Evolutionary conservation across 2,113 vertebrate genomes (phyloP).

Genomic region (Pogonocichla stellata): DNA sequence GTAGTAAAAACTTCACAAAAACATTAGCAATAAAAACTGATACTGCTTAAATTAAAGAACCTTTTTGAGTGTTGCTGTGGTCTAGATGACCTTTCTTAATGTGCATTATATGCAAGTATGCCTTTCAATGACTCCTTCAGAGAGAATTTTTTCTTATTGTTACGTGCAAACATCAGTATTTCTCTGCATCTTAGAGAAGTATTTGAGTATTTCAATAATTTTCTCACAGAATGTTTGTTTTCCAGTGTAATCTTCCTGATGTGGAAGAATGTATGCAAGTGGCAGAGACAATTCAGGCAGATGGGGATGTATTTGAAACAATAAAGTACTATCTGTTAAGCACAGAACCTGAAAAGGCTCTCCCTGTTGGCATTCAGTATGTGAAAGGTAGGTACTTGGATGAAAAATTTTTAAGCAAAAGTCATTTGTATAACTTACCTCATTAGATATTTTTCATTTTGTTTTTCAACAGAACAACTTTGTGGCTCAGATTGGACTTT

Average conservation of each 20-base stretch:
- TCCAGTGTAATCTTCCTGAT: constrained; percentile 87
- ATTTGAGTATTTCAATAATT: neutral
- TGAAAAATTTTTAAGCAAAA: neutral
- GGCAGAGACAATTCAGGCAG: constrained; percentile 75
- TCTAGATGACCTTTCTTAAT: neutral
- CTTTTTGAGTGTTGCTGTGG: neutral
- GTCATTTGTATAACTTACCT: neutral
- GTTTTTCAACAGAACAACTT: constrained; percentile 79
- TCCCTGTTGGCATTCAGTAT: constrained; percentile 83
- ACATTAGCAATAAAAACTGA: neutral
- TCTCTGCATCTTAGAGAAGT: neutral
- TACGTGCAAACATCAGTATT: neutral
- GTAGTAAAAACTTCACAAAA: neutral
- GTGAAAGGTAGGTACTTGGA: constrained; percentile 83
- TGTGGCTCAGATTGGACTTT: constrained; percentile 86
- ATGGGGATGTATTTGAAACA: constrained; percentile 82
- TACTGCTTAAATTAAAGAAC: neutral
- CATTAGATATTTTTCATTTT: neutral
- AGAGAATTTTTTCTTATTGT: neutral
- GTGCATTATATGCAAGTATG: accelerated
- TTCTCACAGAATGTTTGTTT: constrained; percentile 31
- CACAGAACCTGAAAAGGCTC: constrained; percentile 87
- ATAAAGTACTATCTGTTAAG: constrained; percentile 89
- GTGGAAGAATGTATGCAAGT: constrained; percentile 82
- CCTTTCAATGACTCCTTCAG: neutral